These are phyloP conservation scores for Euplagia quadripunctaria DNA, from an alignment of 2,888 invertebrate genomes.

Conservation along the genomic window DNA sequence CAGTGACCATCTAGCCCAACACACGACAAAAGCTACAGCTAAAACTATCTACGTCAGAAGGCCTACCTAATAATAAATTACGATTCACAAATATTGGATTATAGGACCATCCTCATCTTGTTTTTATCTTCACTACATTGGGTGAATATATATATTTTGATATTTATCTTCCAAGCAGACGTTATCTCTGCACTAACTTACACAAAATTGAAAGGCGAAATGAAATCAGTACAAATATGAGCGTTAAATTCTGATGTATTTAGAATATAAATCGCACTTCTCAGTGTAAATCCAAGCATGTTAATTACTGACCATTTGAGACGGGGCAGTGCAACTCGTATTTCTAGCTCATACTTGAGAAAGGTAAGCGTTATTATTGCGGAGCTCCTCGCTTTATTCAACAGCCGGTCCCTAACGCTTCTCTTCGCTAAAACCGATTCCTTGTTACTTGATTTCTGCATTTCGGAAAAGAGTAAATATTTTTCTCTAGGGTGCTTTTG, in stretches of 20 bases:
- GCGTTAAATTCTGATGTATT: background rate
- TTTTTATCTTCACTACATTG: too few relatives aligned
- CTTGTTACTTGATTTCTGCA: slow-evolving; percentile 87
- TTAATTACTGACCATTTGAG: slow-evolving; percentile 49
- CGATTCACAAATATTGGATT: too few relatives aligned
- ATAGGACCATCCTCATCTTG: too few relatives aligned
- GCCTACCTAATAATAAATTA: too few relatives aligned
- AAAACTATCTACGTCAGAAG: too few relatives aligned
- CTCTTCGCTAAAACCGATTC: slow-evolving; percentile 85
- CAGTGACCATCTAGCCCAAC: too few relatives aligned
- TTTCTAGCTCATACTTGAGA: slow-evolving; percentile 71
- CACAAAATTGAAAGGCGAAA: too few relatives aligned
- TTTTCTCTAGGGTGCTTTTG: slow-evolving; percentile 83
- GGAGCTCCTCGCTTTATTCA: slow-evolving; percentile 80
- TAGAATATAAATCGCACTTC: background rate
- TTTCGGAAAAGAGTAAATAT: slow-evolving; percentile 87
- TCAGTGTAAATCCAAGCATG: slow-evolving; percentile 26
- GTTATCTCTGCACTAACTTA: too few relatives aligned
- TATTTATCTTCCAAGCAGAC: too few relatives aligned
- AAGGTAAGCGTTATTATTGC: slow-evolving; percentile 79
- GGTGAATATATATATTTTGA: too few relatives aligned
- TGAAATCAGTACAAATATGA: too few relatives aligned
- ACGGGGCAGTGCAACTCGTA: slow-evolving; percentile 59
- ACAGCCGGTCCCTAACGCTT: slow-evolving; percentile 75
- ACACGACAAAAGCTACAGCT: too few relatives aligned